Base-by-base conservation (phyloP, 2,888 invertebrate genomes). In the Leptinotarsa rubiginosa region DNA sequence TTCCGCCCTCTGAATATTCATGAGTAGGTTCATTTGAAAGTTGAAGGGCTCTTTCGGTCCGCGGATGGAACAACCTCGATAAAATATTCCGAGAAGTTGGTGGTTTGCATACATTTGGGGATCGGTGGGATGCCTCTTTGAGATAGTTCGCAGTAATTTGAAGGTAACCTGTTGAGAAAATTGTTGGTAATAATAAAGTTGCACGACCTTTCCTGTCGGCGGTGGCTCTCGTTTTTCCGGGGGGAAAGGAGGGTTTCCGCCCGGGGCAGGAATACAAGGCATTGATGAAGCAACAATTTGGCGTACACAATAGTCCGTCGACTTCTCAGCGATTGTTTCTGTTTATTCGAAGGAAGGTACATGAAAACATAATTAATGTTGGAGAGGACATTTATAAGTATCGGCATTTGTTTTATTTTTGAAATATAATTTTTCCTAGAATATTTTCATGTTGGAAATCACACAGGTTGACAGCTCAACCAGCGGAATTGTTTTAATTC, bases 1-100 rank as follows among this genome's bases (percentile, higher is more conserved):
- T n/a, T 41, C 59, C 31, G 62, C 31, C n/a, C 41, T 41, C n/a
- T 62, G 62, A 62, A 62, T 62, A 62, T 62, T 62, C 41, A 62
- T 62, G 62, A 62, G 41, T 41, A 10, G 10, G 62, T 62, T 62
- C 62, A 41, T 62, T 62, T 31, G 62, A 41, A 62, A 62, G 41
- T 62, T 62, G 62, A 62, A 31, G 62, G 41, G 62, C 41, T 62
- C n/a, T 62, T 62, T 62, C 41, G 62, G 62, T 62, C 62, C 31
- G 62, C 7, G 62, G 62, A 31, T 41, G 56, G 56, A 56, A 56
- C 20, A 22, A 22, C 18, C 56, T 22, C 56, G n/a, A 62, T 62
- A 31, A 41, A 62, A 62, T 62, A 62, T 62, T 62, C 62, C 16
- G 31, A 41, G 62, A 41, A 62, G 62, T 62, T 62, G 25, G 62